Percentiles rank a stretch among this genome's conserved stretches.
phyloP scores from a whole-genome alignment of 2,113 vertebrate species.

The Paradoxurus hermaphroditus region DNA sequence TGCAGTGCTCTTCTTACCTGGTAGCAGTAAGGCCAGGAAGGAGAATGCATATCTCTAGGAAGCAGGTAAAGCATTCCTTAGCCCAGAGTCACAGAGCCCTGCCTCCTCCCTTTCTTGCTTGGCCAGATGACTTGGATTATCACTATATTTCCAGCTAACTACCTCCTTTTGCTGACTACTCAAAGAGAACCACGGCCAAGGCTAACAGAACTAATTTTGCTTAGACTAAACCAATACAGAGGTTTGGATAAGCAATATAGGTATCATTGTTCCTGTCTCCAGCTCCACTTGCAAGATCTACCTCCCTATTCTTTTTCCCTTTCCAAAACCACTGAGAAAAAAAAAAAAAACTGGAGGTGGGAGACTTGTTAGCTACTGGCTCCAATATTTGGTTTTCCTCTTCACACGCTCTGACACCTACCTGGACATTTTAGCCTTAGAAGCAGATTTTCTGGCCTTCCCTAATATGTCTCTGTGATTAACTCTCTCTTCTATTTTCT shows the following conservation, averaged over 20 bases:
- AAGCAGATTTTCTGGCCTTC: slow-evolving; percentile 6
- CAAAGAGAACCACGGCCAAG: background rate
- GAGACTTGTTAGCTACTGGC: background rate
- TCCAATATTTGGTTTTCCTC: background rate
- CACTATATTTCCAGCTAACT: background rate
- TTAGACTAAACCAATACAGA: background rate
- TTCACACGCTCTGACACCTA: slow-evolving; percentile 18
- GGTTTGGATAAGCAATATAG: background rate
- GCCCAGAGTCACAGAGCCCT: background rate
- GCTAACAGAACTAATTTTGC: background rate
- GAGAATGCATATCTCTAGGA: background rate
- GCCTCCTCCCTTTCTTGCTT: background rate
- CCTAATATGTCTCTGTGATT: slow-evolving; percentile 19
- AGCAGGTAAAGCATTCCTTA: background rate
- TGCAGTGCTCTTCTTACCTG: slow-evolving; percentile 8
- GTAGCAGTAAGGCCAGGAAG: background rate
- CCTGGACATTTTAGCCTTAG: slow-evolving; percentile 20
- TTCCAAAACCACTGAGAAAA: background rate
- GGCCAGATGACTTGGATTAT: slow-evolving; percentile 14
- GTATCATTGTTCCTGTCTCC: background rate
- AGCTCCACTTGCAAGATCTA: background rate
- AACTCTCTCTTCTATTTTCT: slow-evolving; percentile 14
- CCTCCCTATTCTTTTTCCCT: background rate
- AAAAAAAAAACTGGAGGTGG: background rate
- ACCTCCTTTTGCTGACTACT: background rate